Evolutionary conservation across 2,797 vertebrate genomes (phyloP).

Genomic region (Dermochelys coriacea): DNA sequence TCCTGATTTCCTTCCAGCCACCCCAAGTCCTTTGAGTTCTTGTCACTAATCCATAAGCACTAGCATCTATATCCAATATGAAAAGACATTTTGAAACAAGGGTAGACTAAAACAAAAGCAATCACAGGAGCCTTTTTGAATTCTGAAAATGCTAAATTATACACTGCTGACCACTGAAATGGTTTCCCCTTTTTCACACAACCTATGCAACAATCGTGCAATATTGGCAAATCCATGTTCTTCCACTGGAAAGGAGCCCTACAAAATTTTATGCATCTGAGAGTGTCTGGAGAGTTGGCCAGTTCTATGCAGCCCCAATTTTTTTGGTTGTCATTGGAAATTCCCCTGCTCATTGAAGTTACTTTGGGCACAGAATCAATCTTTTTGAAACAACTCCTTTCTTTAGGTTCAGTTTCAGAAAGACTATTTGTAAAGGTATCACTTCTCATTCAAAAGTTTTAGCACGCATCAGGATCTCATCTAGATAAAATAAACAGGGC

Average conservation of each 20-base stretch:
- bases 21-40: no score
- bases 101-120: neutral
- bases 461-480: neutral
- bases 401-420: neutral
- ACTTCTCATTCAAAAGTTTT: neutral
- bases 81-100: no score
- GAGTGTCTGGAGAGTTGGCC: neutral
- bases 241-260: neutral
- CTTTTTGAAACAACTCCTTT: neutral
- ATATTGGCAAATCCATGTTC: neutral
- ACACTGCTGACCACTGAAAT: neutral
- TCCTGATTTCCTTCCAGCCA: no score
- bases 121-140: neutral
- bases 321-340: neutral
- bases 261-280: neutral
- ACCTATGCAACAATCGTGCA: neutral
- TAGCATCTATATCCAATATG: neutral
- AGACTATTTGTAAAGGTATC: neutral
- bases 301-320: accelerated
- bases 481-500: neutral
- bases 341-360: neutral
- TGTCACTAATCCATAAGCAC: neutral
- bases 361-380: neutral
- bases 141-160: neutral
- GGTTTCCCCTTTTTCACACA: neutral